Conservation (phyloP, 2,888 invertebrate genomes). For the Adelphocoris suturalis region DNA sequence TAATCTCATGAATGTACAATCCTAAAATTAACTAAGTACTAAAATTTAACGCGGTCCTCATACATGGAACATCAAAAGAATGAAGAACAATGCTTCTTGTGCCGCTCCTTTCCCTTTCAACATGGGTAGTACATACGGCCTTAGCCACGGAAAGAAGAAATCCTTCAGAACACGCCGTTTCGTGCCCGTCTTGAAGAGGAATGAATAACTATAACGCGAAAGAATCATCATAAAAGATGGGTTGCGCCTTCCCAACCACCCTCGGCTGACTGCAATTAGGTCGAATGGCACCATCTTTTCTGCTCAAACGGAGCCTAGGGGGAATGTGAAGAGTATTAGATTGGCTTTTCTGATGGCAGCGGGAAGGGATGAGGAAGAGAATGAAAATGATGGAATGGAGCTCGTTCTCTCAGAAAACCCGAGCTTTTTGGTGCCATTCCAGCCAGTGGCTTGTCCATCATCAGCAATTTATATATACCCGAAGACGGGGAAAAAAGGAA, state of each 20-base stretch:
- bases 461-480: background rate
- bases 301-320: background rate
- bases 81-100: too few relatives aligned
- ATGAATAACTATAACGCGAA: background rate
- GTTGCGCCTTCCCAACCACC: background rate
- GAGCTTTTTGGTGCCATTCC: slow-evolving; percentile 13
- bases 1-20: too few relatives aligned
- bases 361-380: background rate
- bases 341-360: background rate
- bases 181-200: background rate
- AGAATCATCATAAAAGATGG: background rate
- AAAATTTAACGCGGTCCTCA: too few relatives aligned
- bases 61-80: too few relatives aligned
- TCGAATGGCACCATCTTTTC: slow-evolving; percentile 18
- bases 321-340: slow-evolving; percentile 7
- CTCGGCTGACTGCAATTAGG: background rate
- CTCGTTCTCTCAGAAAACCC: slow-evolving; percentile 13
- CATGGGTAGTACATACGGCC: too few relatives aligned
- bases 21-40: too few relatives aligned
- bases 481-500: background rate
- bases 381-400: slow-evolving; percentile 7
- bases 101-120: too few relatives aligned
- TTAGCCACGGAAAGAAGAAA: too few relatives aligned
- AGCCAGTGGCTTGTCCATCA: slow-evolving; percentile 4
- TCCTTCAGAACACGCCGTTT: too few relatives aligned